Percentiles rank a stretch among this genome's conserved stretches.
Evolutionary conservation across 2,797 vertebrate genomes (phyloP).

Genomic region (Sciurus vulgaris): DNA sequence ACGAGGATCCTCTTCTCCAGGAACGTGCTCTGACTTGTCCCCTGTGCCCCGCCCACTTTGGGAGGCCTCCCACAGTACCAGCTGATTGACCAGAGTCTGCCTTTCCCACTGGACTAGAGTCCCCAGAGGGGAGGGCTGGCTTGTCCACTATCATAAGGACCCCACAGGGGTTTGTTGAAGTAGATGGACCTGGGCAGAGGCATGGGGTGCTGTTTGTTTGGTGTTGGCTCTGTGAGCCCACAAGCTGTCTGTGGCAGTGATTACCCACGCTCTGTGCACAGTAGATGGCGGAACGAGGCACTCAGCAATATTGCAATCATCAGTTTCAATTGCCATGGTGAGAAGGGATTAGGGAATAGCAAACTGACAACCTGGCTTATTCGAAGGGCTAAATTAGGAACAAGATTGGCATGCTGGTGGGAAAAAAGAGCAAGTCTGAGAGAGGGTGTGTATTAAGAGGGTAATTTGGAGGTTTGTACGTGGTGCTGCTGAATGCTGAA

Average conservation of each 20-base stretch:
- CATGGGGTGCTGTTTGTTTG: constrained; percentile 24
- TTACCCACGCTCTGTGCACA: constrained; percentile 35
- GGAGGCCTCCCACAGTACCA: neutral
- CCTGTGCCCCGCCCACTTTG: neutral
- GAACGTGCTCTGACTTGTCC: neutral
- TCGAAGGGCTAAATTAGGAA: constrained; percentile 81
- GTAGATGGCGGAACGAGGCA: constrained; percentile 60
- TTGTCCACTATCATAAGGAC: neutral
- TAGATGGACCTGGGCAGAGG: neutral
- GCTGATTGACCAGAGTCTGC: neutral
- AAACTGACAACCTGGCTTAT: constrained; percentile 76
- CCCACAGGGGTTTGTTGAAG: neutral
- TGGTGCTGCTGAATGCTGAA: neutral
- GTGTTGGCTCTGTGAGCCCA: neutral
- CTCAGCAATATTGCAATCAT: constrained; percentile 76
- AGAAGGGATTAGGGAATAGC: constrained; percentile 78
- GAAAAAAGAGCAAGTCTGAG: neutral
- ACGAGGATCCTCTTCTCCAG: neutral
- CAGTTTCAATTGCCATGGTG: constrained; percentile 73
- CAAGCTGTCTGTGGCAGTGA: neutral
- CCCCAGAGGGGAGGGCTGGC: neutral
- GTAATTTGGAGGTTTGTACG: neutral
- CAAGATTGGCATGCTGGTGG: constrained; percentile 69
- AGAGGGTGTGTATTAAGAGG: constrained; percentile 6
- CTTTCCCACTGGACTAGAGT: neutral